phyloP scores from a whole-genome alignment of 2,113 vertebrate genomes.

The Mus musculus region GRCm39 chr17:68927001-68927500 shows the following conservation, averaged over 20 bases:
- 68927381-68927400: neutral
- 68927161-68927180: neutral
- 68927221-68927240: neutral
- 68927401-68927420: neutral
- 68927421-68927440: neutral
- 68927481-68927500: neutral
- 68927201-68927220: conserved; percentile 5
- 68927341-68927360: neutral
- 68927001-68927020: neutral
- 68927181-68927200: neutral
- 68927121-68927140: conserved; percentile 15
- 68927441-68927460: neutral
- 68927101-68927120: neutral
- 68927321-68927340: too few relatives aligned
- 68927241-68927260: neutral
- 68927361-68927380: neutral
- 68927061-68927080: conserved; percentile 20
- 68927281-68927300: too few relatives aligned
- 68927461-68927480: neutral
- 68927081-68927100: conserved; percentile 23
- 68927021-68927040: neutral
- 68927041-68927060: neutral
- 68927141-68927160: neutral
- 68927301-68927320: neutral
- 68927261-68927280: neutral